These are phyloP conservation scores for Adelognathus sp. DNA, from an alignment of 2,888 invertebrate species.

Conservation along the genomic window DNA sequence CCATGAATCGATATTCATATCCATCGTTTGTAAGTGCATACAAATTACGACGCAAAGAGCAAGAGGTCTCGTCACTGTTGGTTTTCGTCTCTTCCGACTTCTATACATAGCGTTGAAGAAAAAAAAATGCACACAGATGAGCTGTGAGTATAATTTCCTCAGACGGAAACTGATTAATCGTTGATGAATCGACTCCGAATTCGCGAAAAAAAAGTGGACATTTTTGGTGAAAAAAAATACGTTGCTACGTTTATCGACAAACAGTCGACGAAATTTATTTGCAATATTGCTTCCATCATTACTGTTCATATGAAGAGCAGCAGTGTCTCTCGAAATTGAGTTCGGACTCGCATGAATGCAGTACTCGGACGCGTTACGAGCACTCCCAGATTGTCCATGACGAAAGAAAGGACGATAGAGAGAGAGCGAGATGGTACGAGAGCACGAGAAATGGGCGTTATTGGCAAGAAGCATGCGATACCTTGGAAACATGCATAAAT, in stretches of 20 bases:
- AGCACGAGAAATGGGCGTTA: constrained; percentile 73
- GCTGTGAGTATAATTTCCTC: constrained; percentile 12
- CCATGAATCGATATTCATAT: constrained; percentile 79
- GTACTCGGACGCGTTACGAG: constrained; percentile 33
- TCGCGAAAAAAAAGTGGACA: background rate
- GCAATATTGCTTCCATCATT: background rate
- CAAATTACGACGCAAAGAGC: constrained; percentile 76
- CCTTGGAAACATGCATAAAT: constrained; percentile 78
- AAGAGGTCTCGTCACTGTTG: constrained; percentile 1
- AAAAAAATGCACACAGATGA: background rate
- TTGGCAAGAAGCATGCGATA: constrained; percentile 79
- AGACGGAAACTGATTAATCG: constrained; percentile 34
- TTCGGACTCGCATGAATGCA: background rate
- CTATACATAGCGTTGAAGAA: constrained; percentile 52
- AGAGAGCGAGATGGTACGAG: constrained; percentile 41
- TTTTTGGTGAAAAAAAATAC: background rate
- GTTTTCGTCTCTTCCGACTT: constrained; percentile 12
- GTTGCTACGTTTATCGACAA: background rate
- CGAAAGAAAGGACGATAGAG: constrained; percentile 29
- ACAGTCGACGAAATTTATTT: background rate
- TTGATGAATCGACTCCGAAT: constrained; percentile 6
- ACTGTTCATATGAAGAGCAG: background rate
- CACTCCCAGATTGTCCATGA: constrained; percentile 18
- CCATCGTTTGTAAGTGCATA: constrained; percentile 78
- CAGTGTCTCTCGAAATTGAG: background rate